Evolutionary conservation across 2,888 invertebrate genomes (phyloP), one percentile per base, ranked within the genome.

Genomic region (Aethes cnicana): DNA sequence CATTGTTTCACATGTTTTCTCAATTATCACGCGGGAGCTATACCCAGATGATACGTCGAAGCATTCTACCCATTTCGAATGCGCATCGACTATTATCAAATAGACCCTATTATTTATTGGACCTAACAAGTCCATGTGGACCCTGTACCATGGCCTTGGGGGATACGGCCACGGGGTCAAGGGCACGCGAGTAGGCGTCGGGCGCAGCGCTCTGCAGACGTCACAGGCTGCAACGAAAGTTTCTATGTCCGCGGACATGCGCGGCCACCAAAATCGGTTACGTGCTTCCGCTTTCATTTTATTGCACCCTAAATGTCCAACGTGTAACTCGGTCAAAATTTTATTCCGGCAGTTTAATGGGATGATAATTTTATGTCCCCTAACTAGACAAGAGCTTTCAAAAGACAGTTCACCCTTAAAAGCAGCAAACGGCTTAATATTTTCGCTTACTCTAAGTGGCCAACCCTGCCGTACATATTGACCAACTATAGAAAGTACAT

Each of bases 281-380:
- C 53, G 37, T 4, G 46, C 48, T 20, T 44, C 46, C 14, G 49
- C 53, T 16, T 56, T 56, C 41, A 48, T 49, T 46, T 56, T 56
- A 0, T 49, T 32, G n/a, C 46, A 36, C 2, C 49, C 49, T 9
- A 54, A 49, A 28, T 49, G 49, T 1, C 41, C 48, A 7, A 21
- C 25, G 25, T 54, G 41, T 1, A 48, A 17, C 26, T 53, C 47
- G 4, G 25, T 20, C 18, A 11, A 33, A 8, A 39, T 17, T 12
- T 2, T 18, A n/a, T n/a, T n/a, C n/a, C n/a, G n/a, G n/a, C n/a
- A n/a, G n/a, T n/a, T n/a, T n/a, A n/a, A n/a, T n/a, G n/a, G n/a
- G n/a, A 53, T 37, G 1, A 44, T 43, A 2, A 48, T 23, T 17
- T 54, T 49, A 41, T 42, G 49, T 6, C 39, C 47, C 3, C 54